These are phyloP conservation scores for Austrofundulus limnaeus DNA, from an alignment of 2,113 vertebrate genomes.

Conservation along the genomic window DNA sequence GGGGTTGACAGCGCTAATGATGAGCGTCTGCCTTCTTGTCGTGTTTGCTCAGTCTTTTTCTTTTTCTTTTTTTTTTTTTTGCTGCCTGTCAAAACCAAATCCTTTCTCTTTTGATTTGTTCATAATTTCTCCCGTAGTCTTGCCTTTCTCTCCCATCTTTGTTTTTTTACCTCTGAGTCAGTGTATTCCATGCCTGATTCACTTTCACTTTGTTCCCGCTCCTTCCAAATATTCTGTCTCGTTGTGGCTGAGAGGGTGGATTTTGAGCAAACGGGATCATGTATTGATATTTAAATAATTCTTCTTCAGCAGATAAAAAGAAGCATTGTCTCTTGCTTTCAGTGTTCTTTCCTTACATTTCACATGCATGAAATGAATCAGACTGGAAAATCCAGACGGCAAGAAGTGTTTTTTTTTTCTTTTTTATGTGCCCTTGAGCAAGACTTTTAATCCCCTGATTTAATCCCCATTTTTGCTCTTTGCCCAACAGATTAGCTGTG, in stretches of 20 bases:
- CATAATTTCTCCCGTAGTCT: not conserved
- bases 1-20: constrained; percentile 37
- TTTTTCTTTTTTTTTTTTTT: too few relatives aligned
- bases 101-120: constrained; percentile 8
- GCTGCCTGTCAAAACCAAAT: constrained; percentile 37
- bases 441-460: constrained; percentile 46
- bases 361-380: constrained; percentile 38
- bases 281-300: constrained; percentile 59
- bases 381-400: constrained; percentile 4
- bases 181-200: constrained; percentile 12
- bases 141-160: constrained; percentile 4
- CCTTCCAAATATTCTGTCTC: constrained; percentile 37
- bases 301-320: constrained; percentile 24
- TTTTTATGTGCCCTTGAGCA: constrained; percentile 37
- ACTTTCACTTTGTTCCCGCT: constrained; percentile 28
- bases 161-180: constrained; percentile 50
- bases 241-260: constrained; percentile 15
- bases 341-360: constrained; percentile 37
- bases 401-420: constrained; percentile 18
- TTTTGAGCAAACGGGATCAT: constrained; percentile 8
- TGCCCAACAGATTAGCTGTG: constrained; percentile 36
- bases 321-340: constrained; percentile 43
- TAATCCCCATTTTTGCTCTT: constrained; percentile 35
- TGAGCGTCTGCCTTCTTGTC: constrained; percentile 9
- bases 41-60: constrained; percentile 1